Evolutionary conservation across 92 coral and sea anemone genomes (phyloP).

Genomic region (Zoanthus solanderi): DNA sequence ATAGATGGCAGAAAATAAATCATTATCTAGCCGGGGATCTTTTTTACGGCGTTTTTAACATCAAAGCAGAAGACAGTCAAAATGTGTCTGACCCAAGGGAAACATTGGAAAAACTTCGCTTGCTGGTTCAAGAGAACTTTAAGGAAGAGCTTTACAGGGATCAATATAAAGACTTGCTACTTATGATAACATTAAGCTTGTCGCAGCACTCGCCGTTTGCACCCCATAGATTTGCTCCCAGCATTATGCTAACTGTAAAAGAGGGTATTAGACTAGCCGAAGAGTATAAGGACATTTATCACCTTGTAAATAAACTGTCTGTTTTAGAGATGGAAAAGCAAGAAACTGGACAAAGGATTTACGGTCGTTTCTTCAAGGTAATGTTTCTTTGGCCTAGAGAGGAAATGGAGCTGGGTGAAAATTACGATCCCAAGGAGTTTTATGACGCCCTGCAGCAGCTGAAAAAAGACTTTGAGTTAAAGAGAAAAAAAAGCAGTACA

Average conservation of each 20-base stretch:
- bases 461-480: not conserved
- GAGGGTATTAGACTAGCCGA: not conserved
- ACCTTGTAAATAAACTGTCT: not conserved
- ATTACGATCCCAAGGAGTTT: conserved; percentile 7
- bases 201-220: conserved; percentile 23
- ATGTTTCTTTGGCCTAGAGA: conserved; percentile 66
- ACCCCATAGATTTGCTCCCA: not conserved
- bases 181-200: conserved; percentile 37
- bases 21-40: conserved; percentile 55
- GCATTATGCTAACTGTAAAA: not conserved
- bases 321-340: not conserved
- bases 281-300: conserved; percentile 5
- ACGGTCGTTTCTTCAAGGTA: conserved; percentile 52
- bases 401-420: conserved; percentile 31
- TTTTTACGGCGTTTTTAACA: conserved; percentile 47
- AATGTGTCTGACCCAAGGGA: not conserved
- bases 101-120: conserved; percentile 4
- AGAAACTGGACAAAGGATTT: conserved; percentile 16
- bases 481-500: conserved; percentile 6
- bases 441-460: conserved; percentile 9
- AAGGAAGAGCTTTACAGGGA: not conserved
- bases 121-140: conserved; percentile 7
- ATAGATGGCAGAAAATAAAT: conserved; percentile 44
- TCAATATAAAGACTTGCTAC: conserved; percentile 6
- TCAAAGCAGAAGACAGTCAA: not conserved